These are phyloP conservation scores for Rhinoderma darwinii DNA, from an alignment of 2,113 vertebrate genomes.

Conservation along the genomic window DNA sequence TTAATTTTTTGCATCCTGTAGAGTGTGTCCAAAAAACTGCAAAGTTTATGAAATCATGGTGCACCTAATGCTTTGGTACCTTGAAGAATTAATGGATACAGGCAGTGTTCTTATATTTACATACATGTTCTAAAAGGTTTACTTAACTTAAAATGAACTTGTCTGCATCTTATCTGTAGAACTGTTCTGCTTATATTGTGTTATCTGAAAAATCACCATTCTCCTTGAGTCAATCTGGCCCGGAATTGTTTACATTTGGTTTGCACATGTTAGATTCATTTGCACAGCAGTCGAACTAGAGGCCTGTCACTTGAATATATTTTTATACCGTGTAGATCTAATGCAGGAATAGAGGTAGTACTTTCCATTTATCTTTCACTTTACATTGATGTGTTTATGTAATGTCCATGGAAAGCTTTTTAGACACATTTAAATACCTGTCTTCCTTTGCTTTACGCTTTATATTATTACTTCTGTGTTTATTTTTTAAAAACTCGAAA, in stretches of 20 bases:
- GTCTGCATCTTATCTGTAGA: constrained; percentile 38
- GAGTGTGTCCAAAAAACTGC: too few species aligned
- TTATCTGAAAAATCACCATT: constrained; percentile 50
- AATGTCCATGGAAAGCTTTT: constrained; percentile 47
- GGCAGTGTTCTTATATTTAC: constrained; percentile 4
- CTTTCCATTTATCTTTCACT: constrained; percentile 9
- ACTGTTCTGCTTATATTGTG: constrained; percentile 37
- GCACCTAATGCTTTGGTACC: background rate
- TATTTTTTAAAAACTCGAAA: constrained; percentile 24
- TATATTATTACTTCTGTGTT: constrained; percentile 23
- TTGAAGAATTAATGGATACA: background rate
- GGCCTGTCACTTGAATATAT: constrained; percentile 32
- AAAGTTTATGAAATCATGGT: background rate
- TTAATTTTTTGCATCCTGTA: too few species aligned
- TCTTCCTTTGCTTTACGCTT: background rate
- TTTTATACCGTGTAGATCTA: constrained; percentile 36
- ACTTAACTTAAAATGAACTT: constrained; percentile 34
- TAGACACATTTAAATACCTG: constrained; percentile 35
- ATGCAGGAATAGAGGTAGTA: constrained; percentile 29
- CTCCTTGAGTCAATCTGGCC: constrained; percentile 1
- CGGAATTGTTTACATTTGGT: constrained; percentile 41
- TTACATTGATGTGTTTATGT: constrained; percentile 48
- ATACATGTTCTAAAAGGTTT: constrained; percentile 33
- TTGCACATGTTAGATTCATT: constrained; percentile 18
- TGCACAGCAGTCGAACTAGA: background rate